Percentiles rank a stretch among this genome's conserved stretches.
phyloP scores from a whole-genome alignment of 2,888 invertebrate species.

The Hyalella azteca region DNA sequence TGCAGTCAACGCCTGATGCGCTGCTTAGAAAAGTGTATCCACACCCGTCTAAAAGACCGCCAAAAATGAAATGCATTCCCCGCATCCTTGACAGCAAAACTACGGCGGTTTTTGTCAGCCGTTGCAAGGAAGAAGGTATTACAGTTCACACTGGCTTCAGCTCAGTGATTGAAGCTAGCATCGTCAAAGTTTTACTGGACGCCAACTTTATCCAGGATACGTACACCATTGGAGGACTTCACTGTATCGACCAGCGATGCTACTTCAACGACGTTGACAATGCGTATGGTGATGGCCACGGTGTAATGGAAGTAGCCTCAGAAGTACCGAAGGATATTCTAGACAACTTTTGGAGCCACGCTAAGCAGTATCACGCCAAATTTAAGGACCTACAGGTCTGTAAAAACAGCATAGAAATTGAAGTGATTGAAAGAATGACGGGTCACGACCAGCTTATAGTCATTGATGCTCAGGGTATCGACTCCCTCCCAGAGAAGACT shows the following conservation, averaged over 20 bases:
- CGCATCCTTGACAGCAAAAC: not conserved
- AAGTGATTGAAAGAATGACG: not conserved
- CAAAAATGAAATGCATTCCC: not conserved
- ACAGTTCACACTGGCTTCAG: constrained; percentile 40
- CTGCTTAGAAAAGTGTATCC: not conserved
- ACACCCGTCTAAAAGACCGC: not conserved
- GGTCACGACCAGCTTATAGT: not conserved
- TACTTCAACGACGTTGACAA: constrained; percentile 30
- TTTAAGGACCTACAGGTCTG: not conserved
- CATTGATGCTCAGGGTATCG: not conserved
- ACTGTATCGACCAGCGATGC: constrained; percentile 37
- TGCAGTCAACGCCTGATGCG: not conserved
- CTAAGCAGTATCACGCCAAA: not conserved
- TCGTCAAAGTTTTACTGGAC: constrained; percentile 37
- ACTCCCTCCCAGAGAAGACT: not conserved
- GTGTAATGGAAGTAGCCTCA: constrained; percentile 9
- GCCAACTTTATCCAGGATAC: constrained; percentile 7
- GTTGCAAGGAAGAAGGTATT: constrained; percentile 29
- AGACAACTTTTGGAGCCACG: constrained; percentile 42
- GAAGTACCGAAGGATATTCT: not conserved
- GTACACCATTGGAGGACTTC: constrained; percentile 42
- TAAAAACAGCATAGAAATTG: not conserved
- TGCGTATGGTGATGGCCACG: constrained; percentile 28
- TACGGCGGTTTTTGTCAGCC: not conserved
- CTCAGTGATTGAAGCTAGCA: constrained; percentile 35